These are phyloP conservation scores for Aphyosemion australe DNA, from an alignment of 2,113 vertebrate genomes.

Conservation along the genomic window DNA sequence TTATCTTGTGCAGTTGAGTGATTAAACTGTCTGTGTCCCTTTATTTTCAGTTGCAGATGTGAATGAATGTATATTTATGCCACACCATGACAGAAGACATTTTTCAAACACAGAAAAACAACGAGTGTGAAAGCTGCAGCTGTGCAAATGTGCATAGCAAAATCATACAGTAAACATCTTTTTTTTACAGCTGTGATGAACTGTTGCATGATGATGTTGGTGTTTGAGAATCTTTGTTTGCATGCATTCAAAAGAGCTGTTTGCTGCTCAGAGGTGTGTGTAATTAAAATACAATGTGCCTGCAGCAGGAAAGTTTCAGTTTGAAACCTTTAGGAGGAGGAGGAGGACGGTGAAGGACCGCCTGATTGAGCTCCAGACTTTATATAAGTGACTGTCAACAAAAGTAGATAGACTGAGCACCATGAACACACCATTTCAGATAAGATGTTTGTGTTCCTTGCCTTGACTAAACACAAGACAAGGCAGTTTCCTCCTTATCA, in stretches of 20 bases:
- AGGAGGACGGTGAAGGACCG: slow-evolving; percentile 46
- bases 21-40: not conserved
- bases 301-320: slow-evolving; percentile 27
- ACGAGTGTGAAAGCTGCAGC: not conserved
- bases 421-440: slow-evolving; percentile 34
- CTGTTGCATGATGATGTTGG: not conserved
- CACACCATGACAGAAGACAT: not conserved
- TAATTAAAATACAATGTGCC: slow-evolving; percentile 63
- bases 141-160: not conserved
- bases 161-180: not conserved
- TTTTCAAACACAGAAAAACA: not conserved
- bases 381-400: slow-evolving; percentile 50
- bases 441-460: slow-evolving; percentile 26
- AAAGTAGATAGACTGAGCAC: slow-evolving; percentile 34
- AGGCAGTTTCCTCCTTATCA: slow-evolving; percentile 3
- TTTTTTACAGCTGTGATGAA: slow-evolving; percentile 10
- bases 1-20: not conserved
- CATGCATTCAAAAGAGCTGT: slow-evolving; percentile 3
- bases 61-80: not conserved
- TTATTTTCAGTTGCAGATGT: slow-evolving; percentile 5
- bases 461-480: slow-evolving; percentile 9
- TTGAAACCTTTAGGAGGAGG: slow-evolving; percentile 43
- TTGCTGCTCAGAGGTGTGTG: slow-evolving; percentile 27
- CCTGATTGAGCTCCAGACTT: slow-evolving; percentile 38
- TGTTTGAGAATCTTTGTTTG: not conserved